Conservation (phyloP, 2,888 invertebrate species). For the Torymus tubicola region DNA sequence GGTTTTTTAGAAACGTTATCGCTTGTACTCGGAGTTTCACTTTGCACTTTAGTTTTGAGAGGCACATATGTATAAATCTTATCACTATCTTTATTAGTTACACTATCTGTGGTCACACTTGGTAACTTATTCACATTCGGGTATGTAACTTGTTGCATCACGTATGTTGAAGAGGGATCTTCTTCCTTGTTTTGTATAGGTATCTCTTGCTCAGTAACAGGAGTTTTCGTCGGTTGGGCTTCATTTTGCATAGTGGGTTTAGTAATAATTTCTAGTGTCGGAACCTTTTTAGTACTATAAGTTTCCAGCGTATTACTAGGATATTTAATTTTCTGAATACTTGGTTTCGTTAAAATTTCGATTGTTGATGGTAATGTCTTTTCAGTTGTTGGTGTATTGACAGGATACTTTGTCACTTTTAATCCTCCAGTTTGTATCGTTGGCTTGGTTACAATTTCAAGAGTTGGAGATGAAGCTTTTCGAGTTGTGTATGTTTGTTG, state of each 20-base stretch:
- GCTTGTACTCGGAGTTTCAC: neutral
- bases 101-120: too few relatives aligned
- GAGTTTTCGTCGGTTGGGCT: too few relatives aligned
- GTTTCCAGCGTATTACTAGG: slow-evolving; percentile 10
- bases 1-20: slow-evolving; percentile 27
- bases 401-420: slow-evolving; percentile 22
- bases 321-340: slow-evolving; percentile 1
- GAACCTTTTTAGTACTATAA: neutral
- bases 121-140: too few relatives aligned
- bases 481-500: slow-evolving; percentile 5
- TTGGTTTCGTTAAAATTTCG: slow-evolving; percentile 16
- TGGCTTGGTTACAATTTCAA: slow-evolving; percentile 21
- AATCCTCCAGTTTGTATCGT: slow-evolving; percentile 8
- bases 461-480: slow-evolving; percentile 16
- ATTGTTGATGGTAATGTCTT: neutral
- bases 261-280: too few relatives aligned
- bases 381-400: slow-evolving; percentile 1
- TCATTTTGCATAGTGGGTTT: too few relatives aligned
- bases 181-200: neutral
- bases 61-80: slow-evolving; percentile 7
- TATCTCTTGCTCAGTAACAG: too few relatives aligned
- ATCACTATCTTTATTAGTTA: slow-evolving; percentile 7
- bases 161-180: slow-evolving; percentile 5
- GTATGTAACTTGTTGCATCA: slow-evolving; percentile 11
- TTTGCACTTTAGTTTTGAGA: slow-evolving; percentile 1